Evolutionary conservation across 2,888 invertebrate genomes (phyloP).

Genomic region (Cordilura impudica): DNA sequence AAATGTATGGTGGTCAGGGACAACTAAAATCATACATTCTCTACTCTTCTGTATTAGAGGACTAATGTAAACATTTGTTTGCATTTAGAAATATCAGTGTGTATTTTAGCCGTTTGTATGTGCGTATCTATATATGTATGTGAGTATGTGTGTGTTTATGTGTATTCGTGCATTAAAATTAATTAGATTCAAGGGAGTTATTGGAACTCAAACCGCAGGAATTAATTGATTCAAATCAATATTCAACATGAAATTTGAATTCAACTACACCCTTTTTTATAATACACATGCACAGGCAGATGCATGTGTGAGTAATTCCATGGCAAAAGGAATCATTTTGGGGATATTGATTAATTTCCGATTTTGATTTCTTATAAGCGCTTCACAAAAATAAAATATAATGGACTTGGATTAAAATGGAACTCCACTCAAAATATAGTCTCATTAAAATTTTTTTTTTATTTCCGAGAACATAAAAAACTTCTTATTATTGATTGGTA

Average conservation of each 20-base stretch:
- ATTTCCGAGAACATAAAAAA: too few relatives aligned
- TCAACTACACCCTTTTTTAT: constrained; percentile 37
- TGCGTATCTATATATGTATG: background rate
- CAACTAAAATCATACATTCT: constrained; percentile 41
- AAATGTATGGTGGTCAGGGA: constrained; percentile 63
- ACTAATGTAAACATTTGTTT: constrained; percentile 15
- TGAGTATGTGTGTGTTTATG: constrained; percentile 63
- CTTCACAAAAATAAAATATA: too few relatives aligned
- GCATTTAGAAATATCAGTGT: too few relatives aligned
- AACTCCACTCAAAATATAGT: too few relatives aligned
- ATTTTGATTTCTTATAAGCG: too few relatives aligned
- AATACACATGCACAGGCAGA: background rate
- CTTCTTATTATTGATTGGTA: too few relatives aligned
- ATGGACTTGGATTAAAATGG: too few relatives aligned
- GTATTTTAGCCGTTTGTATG: too few relatives aligned
- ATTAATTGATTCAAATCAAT: constrained; percentile 79
- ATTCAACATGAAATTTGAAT: constrained; percentile 68
- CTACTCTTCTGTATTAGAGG: constrained; percentile 30
- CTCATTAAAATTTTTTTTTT: too few relatives aligned
- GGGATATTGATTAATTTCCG: too few relatives aligned
- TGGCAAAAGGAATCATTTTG: background rate
- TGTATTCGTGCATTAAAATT: constrained; percentile 77
- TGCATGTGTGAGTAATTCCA: constrained; percentile 6
- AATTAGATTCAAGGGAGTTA: constrained; percentile 78
- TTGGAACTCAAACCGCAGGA: constrained; percentile 66